Conservation (phyloP, 2,797 vertebrate genomes). For the Streptopelia turtur region DNA sequence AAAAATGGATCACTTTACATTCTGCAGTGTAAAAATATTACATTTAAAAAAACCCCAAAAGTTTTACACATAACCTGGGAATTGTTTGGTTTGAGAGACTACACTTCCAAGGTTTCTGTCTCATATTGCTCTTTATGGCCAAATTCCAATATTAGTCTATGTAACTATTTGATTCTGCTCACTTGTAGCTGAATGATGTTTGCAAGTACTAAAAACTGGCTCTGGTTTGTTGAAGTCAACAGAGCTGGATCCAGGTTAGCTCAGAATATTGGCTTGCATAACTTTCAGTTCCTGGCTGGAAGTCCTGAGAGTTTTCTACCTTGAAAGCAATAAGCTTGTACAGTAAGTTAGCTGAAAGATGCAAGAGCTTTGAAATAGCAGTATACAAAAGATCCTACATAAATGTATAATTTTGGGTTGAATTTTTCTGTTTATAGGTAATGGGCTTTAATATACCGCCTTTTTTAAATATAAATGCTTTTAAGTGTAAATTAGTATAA, state of each 20-base stretch:
- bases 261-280: background rate
- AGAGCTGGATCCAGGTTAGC: background rate
- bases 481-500: conserved; percentile 9
- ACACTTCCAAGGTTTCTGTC: background rate
- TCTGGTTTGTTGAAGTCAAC: background rate
- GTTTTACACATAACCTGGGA: background rate
- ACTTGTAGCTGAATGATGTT: background rate
- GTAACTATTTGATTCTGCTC: background rate
- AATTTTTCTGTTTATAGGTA: background rate
- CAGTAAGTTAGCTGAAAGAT: background rate
- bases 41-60: background rate
- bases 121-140: background rate
- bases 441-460: background rate
- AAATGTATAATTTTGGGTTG: background rate
- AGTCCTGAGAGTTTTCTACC: background rate
- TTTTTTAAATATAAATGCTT: background rate
- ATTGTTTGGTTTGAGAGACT: background rate
- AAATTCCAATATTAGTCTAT: background rate
- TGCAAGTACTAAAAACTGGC: background rate
- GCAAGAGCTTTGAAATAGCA: background rate
- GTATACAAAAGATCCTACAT: background rate
- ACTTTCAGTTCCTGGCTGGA: background rate
- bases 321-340: background rate
- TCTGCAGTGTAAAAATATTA: background rate
- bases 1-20: background rate